A percentile compares a stretch with the other conserved stretches of the same genome.
Conservation (phyloP, 2,797 vertebrate species). For the Jordanella pulchra region DNA sequence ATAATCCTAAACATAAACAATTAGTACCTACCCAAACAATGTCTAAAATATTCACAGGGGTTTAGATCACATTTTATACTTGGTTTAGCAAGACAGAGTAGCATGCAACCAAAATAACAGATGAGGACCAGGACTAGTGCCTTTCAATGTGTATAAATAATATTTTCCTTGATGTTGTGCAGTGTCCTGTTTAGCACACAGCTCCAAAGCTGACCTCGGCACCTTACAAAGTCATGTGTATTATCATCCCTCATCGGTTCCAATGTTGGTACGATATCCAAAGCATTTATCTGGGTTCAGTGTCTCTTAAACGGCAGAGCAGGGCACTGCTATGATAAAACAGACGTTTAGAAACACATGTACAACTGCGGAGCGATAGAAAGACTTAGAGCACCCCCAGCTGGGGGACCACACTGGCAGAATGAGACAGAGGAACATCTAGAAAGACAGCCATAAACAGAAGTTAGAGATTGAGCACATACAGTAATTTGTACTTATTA, state of each 20-base stretch:
- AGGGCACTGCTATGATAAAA: background rate
- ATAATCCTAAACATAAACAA: background rate
- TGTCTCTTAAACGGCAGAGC: conserved; percentile 25
- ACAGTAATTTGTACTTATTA: conserved; percentile 35
- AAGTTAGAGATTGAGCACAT: conserved; percentile 21
- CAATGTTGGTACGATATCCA: conserved; percentile 6
- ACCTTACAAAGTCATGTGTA: background rate
- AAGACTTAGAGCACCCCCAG: conserved; percentile 76
- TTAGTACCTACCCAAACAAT: background rate
- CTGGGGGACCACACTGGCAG: conserved; percentile 51
- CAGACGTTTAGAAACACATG: conserved; percentile 8
- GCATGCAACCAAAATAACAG: too few species aligned
- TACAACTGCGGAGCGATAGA: conserved; percentile 36
- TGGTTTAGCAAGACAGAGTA: too few species aligned
- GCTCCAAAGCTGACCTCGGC: background rate
- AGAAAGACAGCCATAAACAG: conserved; percentile 29
- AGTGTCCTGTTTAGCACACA: background rate
- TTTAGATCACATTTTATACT: background rate
- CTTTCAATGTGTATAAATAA: background rate
- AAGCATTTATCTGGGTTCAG: conserved; percentile 1
- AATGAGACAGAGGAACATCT: conserved; percentile 16
- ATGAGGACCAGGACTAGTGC: background rate
- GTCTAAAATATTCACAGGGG: background rate
- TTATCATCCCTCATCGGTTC: background rate
- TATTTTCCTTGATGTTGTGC: background rate